phyloP scores from a whole-genome alignment of 1,140 invertebrate species.

The Zaprionus africanus region DNA sequence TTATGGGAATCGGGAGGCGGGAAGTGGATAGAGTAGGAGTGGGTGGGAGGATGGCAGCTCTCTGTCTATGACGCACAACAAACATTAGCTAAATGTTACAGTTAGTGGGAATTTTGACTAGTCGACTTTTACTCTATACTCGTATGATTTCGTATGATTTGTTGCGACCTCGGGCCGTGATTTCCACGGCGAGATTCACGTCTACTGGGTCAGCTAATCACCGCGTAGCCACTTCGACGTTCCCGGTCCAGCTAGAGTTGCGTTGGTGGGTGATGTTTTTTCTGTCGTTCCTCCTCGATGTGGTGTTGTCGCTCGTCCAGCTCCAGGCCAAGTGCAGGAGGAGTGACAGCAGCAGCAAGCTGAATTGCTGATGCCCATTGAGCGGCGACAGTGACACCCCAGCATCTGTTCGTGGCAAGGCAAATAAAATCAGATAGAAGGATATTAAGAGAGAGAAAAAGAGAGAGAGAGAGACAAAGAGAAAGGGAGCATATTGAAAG shows the following conservation, averaged over 20 bases:
- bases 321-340: constrained; percentile 38
- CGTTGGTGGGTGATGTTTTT: not conserved
- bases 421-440: constrained; percentile 8
- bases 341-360: constrained; percentile 24
- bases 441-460: constrained; percentile 1
- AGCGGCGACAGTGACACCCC: constrained; percentile 26
- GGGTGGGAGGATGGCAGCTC: constrained; percentile 1
- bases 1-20: constrained; percentile 1
- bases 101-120: constrained; percentile 51
- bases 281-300: not conserved
- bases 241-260: not conserved
- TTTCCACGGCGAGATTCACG: constrained; percentile 1
- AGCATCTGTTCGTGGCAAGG: constrained; percentile 45
- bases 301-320: constrained; percentile 15
- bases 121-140: constrained; percentile 38
- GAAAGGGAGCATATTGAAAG: constrained; percentile 48
- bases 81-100: constrained; percentile 46
- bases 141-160: constrained; percentile 14
- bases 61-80: constrained; percentile 43
- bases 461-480: constrained; percentile 18
- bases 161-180: not conserved
- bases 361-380: constrained; percentile 33
- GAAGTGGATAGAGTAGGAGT: not conserved
- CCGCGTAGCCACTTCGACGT: constrained; percentile 8
- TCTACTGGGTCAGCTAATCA: constrained; percentile 30